Percentiles rank a stretch among this genome's conserved stretches.
Conservation (phyloP, 2,113 vertebrate genomes). For the Nerophis lumbriciformis region DNA sequence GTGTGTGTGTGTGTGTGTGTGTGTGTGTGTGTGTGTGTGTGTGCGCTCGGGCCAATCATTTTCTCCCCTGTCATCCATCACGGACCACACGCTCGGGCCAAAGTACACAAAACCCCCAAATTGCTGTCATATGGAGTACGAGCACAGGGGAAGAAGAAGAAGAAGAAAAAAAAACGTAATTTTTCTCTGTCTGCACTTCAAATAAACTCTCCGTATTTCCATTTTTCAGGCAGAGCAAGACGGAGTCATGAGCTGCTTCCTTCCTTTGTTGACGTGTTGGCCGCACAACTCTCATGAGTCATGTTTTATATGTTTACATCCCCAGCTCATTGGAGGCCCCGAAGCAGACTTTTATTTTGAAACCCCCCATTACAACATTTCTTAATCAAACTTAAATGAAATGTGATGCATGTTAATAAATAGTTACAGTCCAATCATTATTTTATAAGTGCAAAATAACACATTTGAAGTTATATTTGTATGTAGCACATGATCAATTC, state of each 20-base stretch:
- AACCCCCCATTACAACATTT: too few species aligned
- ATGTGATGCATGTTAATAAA: too few species aligned
- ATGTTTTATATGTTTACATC: too few species aligned
- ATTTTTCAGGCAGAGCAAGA: slow-evolving; percentile 62
- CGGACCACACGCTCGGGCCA: slow-evolving; percentile 77
- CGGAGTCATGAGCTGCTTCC: slow-evolving; percentile 73
- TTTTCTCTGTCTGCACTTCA: slow-evolving; percentile 74
- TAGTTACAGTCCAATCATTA: too few species aligned
- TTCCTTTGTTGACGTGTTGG: slow-evolving; percentile 70
- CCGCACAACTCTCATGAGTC: slow-evolving; percentile 48
- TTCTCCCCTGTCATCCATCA: slow-evolving; percentile 93
- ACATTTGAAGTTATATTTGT: too few species aligned
- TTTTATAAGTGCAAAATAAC: too few species aligned
- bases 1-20: slow-evolving; percentile 69
- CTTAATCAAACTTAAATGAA: too few species aligned
- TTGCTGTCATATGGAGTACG: slow-evolving; percentile 89
- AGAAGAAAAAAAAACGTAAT: slow-evolving; percentile 70
- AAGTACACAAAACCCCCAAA: slow-evolving; percentile 91
- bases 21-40: slow-evolving; percentile 59
- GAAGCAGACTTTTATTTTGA: too few species aligned
- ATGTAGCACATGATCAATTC: too few species aligned
- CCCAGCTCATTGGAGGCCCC: too few species aligned
- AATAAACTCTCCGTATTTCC: slow-evolving; percentile 72
- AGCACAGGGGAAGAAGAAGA: slow-evolving; percentile 13
- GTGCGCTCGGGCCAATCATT: slow-evolving; percentile 72